phyloP scores from a whole-genome alignment of 2,888 invertebrate species.

The Aphodius granarius region DNA sequence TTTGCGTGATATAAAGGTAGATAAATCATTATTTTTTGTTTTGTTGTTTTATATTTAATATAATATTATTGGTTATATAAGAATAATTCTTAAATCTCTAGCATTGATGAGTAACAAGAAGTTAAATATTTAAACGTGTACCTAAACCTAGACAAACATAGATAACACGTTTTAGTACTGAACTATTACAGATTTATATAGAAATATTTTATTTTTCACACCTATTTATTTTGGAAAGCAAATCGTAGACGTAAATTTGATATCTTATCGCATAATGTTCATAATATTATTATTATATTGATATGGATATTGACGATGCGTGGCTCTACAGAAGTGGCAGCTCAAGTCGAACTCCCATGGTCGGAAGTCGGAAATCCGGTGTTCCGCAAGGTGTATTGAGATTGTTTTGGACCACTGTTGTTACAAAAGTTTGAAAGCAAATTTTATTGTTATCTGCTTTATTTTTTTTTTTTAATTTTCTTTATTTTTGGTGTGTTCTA shows the following conservation, averaged over 20 bases:
- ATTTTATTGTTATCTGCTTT: neutral
- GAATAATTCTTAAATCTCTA: neutral
- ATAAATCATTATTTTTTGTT: neutral
- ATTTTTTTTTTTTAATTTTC: too few relatives aligned
- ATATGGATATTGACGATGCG: too few relatives aligned
- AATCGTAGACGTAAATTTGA: too few relatives aligned
- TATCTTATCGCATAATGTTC: too few relatives aligned
- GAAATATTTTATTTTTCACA: neutral
- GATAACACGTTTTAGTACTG: neutral
- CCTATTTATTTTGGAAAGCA: too few relatives aligned
- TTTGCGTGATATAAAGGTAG: neutral
- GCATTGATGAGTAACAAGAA: neutral
- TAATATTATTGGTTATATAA: neutral
- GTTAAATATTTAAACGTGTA: neutral
- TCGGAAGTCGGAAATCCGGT: neutral
- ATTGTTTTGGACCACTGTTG: neutral
- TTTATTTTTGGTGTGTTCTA: too few relatives aligned
- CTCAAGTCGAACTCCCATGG: too few relatives aligned
- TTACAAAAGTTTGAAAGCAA: neutral
- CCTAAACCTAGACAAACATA: neutral
- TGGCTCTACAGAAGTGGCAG: too few relatives aligned
- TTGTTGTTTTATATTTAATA: too few relatives aligned
- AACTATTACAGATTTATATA: neutral
- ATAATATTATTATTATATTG: too few relatives aligned
- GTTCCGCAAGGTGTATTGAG: neutral